Evolutionary conservation across 2,113 vertebrate genomes (phyloP), one percentile per base, ranked within the genome.

Genomic region (Monopterus albus): DNA sequence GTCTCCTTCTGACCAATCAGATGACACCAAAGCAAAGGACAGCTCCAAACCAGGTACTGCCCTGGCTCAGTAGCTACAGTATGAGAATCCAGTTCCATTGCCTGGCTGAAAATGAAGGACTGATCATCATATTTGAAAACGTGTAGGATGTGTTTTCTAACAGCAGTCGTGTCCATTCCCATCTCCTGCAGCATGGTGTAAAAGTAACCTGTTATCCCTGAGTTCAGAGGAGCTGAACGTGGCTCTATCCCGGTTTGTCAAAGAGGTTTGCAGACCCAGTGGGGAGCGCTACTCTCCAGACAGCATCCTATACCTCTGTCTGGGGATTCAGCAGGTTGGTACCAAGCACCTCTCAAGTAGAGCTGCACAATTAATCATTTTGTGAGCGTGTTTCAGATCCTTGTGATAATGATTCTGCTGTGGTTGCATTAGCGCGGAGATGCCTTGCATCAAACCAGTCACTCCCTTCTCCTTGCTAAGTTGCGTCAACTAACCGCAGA

Each of bases 241-340:
- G 71, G 94, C 94, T 33, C 86, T 99, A 81, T 93, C 95, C 38
- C 91, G 85, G 75, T 99, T 99, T 84, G 95, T 99, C 66, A 93
- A 91, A 84, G 97, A 98, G 89, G 95, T 96, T 61, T 94, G 95
- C 73, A 89, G 97, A 40, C 96, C 98, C 59, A 95, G 92, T 52
- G 96, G 97, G 63, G 95, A 98, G 72, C 93, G 87, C 82, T 99
- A 99, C 83, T 94, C 95, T 81, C 95, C 97, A 25, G 98, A 99
- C 92, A 99, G 98, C 91, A 94, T 98, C 84, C 95, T 97, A 91
- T 99, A 99, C 93, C 95, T 99, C 85, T 99, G 97, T 89, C 94
- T 99, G 87, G 95, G 96, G 57, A 98, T 99, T 87, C 98, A 99
- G 86, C 95, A 98, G 96, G 98, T 99, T 74, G 81, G 96, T 95